Conservation (phyloP, 2,888 invertebrate species). For the Pyrrhosoma nymphula region DNA sequence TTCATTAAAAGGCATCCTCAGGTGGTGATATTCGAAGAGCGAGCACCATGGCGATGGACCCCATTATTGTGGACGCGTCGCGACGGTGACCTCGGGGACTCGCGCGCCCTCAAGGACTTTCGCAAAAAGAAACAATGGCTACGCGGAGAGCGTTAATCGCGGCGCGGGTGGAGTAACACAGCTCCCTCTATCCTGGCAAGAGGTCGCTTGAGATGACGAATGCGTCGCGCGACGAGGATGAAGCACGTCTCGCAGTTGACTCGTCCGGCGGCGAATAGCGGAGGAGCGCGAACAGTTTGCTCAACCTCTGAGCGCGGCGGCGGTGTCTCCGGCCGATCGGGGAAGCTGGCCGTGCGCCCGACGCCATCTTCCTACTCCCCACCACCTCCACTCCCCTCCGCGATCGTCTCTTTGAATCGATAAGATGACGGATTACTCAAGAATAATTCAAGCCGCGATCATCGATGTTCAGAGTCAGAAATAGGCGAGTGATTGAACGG, state of each 20-base stretch:
- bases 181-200: neutral
- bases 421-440: neutral
- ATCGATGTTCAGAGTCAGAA: neutral
- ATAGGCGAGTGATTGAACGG: neutral
- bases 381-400: neutral
- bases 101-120: neutral
- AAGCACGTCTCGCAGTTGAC: neutral
- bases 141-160: constrained; percentile 2
- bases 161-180: neutral
- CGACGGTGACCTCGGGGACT: neutral
- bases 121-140: neutral
- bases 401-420: neutral
- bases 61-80: no score
- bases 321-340: neutral
- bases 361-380: neutral
- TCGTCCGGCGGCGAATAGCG: neutral
- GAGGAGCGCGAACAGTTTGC: neutral
- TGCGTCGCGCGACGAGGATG: neutral
- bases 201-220: neutral
- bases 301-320: neutral
- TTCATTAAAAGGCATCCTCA: no score
- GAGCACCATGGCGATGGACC: neutral
- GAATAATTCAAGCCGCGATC: constrained; percentile 1
- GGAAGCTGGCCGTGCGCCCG: neutral
- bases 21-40: no score